Base-by-base conservation (phyloP, 2,888 invertebrate genomes). In the Harpalus rubripes region DNA sequence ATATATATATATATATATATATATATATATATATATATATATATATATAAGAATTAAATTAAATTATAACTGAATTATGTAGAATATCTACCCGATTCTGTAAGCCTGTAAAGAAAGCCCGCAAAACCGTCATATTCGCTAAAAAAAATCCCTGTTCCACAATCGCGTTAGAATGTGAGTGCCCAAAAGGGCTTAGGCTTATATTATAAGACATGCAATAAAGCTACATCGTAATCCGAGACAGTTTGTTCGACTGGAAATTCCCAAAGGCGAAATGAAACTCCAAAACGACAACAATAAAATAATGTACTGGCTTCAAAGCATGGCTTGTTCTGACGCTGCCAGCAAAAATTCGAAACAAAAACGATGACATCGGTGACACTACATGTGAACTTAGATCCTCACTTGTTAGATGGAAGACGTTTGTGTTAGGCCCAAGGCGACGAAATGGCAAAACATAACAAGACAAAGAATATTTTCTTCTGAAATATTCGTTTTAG, bases 201-300 rank as follows among this genome's bases (percentile, higher is more conserved):
- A 32, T 32, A 32, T 78, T 58, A 78, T 78, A 78, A 78, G 78
- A 58, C 78, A 58, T 78, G 78, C 78, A 78, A 78, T 78, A 78
- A 78, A 78, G 56, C 58, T 78, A 63, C 18, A 22, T 65, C 10
- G 44, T 81, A 81, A 81, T 81, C 81, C 81, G n/a, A 15, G 65
- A 65, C 65, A 65, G 63, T 81, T 39, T 81, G 18, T 26, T 81
- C 81, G 63, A 81, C 65, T 41, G 65, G 41, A 81, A 81, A 81
- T 44, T 81, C 81, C 81, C 81, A 65, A 18, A 44, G 63, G 81
- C 81, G 44, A 81, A 63, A 81, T 81, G 61, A 63, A 65, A 81
- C 81, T 80, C 80, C 56, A 78, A 78, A 78, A 78, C 78, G 78
- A 78, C 78, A 78, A 78, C 78, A 78, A 78, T 78, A 78, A 78